Percentiles rank a stretch among this genome's conserved stretches.
phyloP scores from a whole-genome alignment of 2,797 vertebrate species.

The Eospalax fontanierii region DNA sequence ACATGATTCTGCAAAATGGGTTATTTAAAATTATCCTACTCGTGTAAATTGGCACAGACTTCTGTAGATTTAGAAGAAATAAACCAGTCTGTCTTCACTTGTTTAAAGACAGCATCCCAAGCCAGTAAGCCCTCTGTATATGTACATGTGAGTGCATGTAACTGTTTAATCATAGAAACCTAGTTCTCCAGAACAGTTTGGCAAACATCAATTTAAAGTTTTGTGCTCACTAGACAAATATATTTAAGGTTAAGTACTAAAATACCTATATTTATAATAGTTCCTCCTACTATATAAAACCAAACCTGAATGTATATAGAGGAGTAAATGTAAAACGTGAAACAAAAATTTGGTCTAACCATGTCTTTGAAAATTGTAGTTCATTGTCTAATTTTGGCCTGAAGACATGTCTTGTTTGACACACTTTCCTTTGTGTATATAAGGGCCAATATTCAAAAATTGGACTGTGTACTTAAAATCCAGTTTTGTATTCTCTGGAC shows the following conservation, averaged over 20 bases:
- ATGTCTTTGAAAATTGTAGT: background rate
- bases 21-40: conserved; percentile 37
- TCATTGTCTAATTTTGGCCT: background rate
- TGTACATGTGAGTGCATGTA: background rate
- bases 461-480: background rate
- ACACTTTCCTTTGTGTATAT: background rate
- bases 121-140: conserved; percentile 15
- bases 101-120: background rate
- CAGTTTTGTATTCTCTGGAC: conserved; percentile 10
- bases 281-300: background rate
- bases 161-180: background rate
- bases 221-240: conserved; percentile 19
- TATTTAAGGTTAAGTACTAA: conserved; percentile 40
- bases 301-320: background rate
- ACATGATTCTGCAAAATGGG: background rate
- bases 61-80: conserved; percentile 56
- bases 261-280: background rate
- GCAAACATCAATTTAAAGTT: conserved; percentile 47
- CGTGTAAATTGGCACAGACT: conserved; percentile 21
- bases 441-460: conserved; percentile 39
- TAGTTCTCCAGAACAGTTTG: conserved; percentile 29
- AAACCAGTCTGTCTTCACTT: conserved; percentile 33
- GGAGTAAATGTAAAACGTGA: conserved; percentile 38
- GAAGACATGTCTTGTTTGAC: background rate
- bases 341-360: background rate